Evolutionary conservation across 2,797 vertebrate species (phyloP).

Genomic region (Anguilla megastoma): DNA sequence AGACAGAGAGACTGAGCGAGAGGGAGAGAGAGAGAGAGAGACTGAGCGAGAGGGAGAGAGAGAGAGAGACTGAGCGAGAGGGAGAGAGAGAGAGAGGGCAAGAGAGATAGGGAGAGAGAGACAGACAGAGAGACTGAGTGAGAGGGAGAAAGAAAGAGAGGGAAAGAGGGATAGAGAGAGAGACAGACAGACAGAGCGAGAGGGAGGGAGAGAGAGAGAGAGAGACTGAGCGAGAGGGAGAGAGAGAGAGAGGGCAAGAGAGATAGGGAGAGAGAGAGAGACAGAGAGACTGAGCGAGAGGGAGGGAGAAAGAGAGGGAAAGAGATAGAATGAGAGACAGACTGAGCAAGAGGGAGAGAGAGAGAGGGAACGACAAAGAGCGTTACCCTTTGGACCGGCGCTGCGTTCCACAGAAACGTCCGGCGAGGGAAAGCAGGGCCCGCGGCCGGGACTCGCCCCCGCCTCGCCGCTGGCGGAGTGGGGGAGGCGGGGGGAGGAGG

Average conservation of each 20-base stretch:
- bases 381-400: not conserved
- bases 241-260: not conserved
- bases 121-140: not conserved
- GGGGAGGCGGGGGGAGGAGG: too few species aligned
- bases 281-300: too few species aligned
- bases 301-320: too few species aligned
- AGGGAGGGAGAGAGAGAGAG: not conserved
- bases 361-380: constrained; percentile 4
- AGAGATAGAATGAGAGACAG: too few species aligned
- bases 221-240: not conserved
- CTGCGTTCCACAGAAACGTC: not conserved
- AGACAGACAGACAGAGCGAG: too few species aligned
- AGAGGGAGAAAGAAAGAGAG: constrained; percentile 4
- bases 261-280: constrained; percentile 25
- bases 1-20: too few species aligned
- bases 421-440: not conserved
- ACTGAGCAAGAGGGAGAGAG: not conserved
- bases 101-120: constrained; percentile 23
- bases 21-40: too few species aligned
- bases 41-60: too few species aligned
- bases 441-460: not conserved
- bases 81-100: not conserved
- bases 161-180: not conserved
- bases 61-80: constrained; percentile 1
- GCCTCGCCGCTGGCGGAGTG: not conserved